Evolutionary conservation across 2,113 vertebrate genomes (phyloP).

Genomic region (Lycocorax pyrrhopterus): DNA sequence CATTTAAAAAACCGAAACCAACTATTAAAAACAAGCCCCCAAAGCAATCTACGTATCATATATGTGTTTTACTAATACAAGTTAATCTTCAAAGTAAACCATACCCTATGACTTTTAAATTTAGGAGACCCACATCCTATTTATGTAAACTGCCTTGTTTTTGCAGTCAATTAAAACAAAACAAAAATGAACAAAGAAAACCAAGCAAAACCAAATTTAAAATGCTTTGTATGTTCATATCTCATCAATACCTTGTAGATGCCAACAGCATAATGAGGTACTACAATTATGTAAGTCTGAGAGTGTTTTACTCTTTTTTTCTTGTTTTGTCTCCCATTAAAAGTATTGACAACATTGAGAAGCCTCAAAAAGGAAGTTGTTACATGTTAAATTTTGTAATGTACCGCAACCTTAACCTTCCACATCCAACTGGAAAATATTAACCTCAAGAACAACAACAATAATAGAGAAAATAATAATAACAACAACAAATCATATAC

Average conservation of each 20-base stretch:
- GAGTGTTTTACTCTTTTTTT: background rate
- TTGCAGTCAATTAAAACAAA: background rate
- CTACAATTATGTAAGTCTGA: background rate
- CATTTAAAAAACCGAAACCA: background rate
- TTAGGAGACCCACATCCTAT: background rate
- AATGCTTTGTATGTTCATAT: background rate
- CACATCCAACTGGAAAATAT: background rate
- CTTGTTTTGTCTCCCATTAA: background rate
- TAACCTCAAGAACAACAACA: background rate
- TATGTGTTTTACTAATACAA: background rate
- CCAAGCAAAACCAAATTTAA: background rate
- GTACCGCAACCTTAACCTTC: background rate
- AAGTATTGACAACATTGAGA: background rate
- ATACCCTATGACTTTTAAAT: background rate
- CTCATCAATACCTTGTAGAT: background rate
- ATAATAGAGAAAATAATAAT: background rate
- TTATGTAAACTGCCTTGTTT: background rate
- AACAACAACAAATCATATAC: background rate
- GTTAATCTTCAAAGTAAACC: background rate
- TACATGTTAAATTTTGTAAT: background rate
- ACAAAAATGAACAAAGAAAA: background rate
- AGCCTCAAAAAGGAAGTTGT: background rate
- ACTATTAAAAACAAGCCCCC: background rate
- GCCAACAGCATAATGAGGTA: background rate
- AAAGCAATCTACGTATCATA: fast-evolving